Evolutionary conservation across 2,888 invertebrate genomes (phyloP).

Genomic region (Caenorhabditis angaria): DNA sequence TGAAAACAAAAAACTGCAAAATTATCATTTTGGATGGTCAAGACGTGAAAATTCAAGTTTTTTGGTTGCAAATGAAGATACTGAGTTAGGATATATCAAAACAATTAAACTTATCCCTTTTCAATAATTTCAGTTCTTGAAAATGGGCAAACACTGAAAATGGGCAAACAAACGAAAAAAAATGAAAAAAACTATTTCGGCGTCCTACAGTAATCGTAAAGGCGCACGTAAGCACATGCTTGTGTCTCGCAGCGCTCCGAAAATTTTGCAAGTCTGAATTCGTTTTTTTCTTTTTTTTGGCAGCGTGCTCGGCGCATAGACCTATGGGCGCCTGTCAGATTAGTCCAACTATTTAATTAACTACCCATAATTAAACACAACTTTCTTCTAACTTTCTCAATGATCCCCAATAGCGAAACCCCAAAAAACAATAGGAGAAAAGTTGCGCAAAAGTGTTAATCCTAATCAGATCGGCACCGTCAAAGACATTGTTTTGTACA

Average conservation of each 20-base stretch:
- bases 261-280: not conserved
- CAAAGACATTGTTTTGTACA: not conserved
- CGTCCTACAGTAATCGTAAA: not conserved
- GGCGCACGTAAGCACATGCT: not conserved
- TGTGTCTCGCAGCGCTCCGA: not conserved
- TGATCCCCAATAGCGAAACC: not conserved
- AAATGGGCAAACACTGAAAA: no score
- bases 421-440: not conserved
- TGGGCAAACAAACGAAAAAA: constrained; percentile 6
- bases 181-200: not conserved
- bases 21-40: constrained; percentile 4
- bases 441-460: constrained; percentile 1
- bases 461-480: constrained; percentile 1
- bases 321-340: not conserved
- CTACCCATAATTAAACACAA: not conserved
- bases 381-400: not conserved
- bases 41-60: no score
- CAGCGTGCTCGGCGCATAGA: no score
- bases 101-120: no score
- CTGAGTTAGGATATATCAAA: no score
- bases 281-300: not conserved
- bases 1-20: not conserved
- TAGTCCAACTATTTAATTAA: no score
- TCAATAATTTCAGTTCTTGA: no score
- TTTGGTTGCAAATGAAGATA: no score